Evolutionary conservation across 2,888 invertebrate genomes (phyloP).

Genomic region (Erebia epiphron): DNA sequence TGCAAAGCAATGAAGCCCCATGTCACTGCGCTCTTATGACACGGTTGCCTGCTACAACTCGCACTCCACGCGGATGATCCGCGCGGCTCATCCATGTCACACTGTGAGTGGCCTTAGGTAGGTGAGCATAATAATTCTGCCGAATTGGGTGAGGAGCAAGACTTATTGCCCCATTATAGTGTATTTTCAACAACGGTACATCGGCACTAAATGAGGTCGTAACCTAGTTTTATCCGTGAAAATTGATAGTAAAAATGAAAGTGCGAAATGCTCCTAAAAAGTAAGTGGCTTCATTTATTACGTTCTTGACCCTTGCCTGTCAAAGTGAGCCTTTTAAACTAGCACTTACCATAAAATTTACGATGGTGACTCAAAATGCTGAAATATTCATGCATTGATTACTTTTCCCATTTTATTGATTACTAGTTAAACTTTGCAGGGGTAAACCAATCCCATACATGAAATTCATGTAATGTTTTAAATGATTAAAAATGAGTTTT

Average conservation of each 20-base stretch:
- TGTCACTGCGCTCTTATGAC: too few species aligned
- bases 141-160: constrained; percentile 7
- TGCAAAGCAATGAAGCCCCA: too few species aligned
- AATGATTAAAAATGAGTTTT: too few species aligned
- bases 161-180: constrained; percentile 21
- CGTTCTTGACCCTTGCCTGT: constrained; percentile 24
- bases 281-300: constrained; percentile 27
- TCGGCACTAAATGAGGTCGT: constrained; percentile 32
- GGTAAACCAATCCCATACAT: too few species aligned
- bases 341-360: constrained; percentile 33
- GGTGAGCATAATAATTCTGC: neutral
- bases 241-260: constrained; percentile 24
- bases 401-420: too few species aligned
- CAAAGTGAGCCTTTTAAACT: constrained; percentile 36
- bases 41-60: too few species aligned
- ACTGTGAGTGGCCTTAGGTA: constrained; percentile 28
- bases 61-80: too few species aligned
- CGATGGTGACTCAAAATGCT: neutral
- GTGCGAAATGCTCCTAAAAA: constrained; percentile 25
- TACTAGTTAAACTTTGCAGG: too few species aligned
- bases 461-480: too few species aligned
- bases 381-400: neutral
- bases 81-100: too few species aligned
- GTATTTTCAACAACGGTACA: constrained; percentile 21
- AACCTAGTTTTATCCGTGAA: constrained; percentile 17